Base-by-base conservation (phyloP, 2,113 vertebrate species). In the Clarias batrachus region DNA sequence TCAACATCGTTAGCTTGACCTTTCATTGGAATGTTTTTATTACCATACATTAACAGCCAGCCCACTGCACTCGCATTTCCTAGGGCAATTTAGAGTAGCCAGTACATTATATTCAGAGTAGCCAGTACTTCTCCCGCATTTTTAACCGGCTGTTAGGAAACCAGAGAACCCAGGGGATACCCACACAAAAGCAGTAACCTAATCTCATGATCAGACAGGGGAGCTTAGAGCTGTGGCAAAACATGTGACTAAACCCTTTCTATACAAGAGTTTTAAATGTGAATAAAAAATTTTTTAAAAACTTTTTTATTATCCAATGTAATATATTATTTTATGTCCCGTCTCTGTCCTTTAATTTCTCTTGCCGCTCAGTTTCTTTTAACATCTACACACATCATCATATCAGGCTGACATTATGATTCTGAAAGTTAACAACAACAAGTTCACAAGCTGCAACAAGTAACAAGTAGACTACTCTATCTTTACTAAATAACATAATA, bases 1-100 rank as follows among this genome's bases (percentile, higher is more conserved):
- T 76, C 54, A 25, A 57, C 25, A 11, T 76, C 23, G 19, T 52
- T 23, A 66, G 23, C 0, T 12, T 52, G 73, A 52, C 14, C 11
- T 59, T 79, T 60, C 19, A 37, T 27, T 48, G 78, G 57, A 81
- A 81, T 54, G n/a, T 56, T 23, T 81, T 16, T 19, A 21, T 25
- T 52, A 85, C 54, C 57, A 48, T 54, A 56, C 57, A 25, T 80
- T 78, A 79, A 68, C 77, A 71, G 10, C 41, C 41, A 59, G 76
- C 59, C 30, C 2, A 12, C 30, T 78, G 16, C 56, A 33, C 27
- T 16, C 52, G 56, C 25, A 5, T 79, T 48, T 56, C 52, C 52
- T 57, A 48, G 48, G 74, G 48, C 27, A n/a, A 27, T 27, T 56
- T n/a, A 56, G 14, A 77, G 52, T n/a, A 54, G 73, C 21, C 10